phyloP scores from a whole-genome alignment of 2,797 vertebrate species.

The Anguilla marmorata region DNA sequence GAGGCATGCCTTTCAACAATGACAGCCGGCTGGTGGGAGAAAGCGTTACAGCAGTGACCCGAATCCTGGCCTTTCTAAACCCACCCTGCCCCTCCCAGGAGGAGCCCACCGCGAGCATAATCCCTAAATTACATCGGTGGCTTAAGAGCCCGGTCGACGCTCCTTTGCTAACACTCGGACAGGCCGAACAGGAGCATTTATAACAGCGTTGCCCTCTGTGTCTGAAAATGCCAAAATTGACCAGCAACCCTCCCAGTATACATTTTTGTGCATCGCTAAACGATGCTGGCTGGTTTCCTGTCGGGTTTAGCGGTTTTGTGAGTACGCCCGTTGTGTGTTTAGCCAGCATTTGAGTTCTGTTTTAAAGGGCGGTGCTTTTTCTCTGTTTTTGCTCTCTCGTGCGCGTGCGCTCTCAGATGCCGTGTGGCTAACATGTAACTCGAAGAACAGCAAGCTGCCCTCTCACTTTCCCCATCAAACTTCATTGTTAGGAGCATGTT shows the following conservation, averaged over 20 bases:
- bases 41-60: background rate
- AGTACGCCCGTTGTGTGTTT: background rate
- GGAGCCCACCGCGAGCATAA: background rate
- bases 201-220: background rate
- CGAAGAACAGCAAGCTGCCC: background rate
- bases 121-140: background rate
- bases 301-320: background rate
- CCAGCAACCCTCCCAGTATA: background rate
- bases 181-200: background rate
- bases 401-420: background rate
- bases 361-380: background rate
- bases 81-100: background rate
- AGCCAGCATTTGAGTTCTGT: background rate
- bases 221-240: background rate
- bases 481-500: conserved; percentile 18
- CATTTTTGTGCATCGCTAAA: background rate
- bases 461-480: conserved; percentile 1
- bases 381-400: background rate
- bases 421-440: background rate
- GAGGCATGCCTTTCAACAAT: background rate
- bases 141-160: background rate
- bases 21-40: background rate
- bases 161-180: background rate
- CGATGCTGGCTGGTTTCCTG: background rate
- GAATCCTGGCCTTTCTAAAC: background rate